These are phyloP conservation scores for Antechinus flavipes DNA, from an alignment of 2,113 vertebrate species.

Conservation along the genomic window DNA sequence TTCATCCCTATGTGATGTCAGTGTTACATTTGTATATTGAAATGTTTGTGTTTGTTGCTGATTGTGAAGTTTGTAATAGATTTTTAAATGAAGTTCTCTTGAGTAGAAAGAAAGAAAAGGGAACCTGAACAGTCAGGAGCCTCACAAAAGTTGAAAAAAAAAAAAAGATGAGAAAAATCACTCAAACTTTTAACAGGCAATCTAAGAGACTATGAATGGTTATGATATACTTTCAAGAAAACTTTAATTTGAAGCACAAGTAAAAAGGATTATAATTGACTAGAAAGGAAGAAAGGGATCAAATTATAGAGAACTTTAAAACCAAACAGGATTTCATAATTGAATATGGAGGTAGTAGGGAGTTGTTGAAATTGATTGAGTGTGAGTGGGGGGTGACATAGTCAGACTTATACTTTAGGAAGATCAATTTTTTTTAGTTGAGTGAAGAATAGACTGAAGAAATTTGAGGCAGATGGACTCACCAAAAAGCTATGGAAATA, in stretches of 20 bases:
- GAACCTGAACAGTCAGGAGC: not conserved
- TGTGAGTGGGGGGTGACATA: not conserved
- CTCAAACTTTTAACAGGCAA: not conserved
- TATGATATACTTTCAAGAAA: not conserved
- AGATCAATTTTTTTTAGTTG: no score
- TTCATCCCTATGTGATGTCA: not conserved
- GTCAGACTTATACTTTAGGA: not conserved
- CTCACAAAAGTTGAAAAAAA: not conserved
- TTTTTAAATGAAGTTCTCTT: not conserved
- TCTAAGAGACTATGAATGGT: not conserved
- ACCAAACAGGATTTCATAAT: not conserved
- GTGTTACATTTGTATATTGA: not conserved
- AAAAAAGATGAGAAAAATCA: not conserved
- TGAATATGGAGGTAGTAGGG: not conserved
- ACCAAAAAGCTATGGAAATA: not conserved
- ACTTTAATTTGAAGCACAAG: not conserved
- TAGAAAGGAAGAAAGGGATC: not conserved
- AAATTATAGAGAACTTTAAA: not conserved
- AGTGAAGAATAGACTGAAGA: not conserved
- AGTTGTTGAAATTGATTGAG: not conserved
- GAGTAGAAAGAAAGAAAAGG: not conserved
- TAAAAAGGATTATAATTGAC: not conserved
- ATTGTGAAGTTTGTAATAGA: not conserved
- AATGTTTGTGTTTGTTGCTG: not conserved
- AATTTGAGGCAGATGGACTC: not conserved